phyloP scores from a whole-genome alignment of 2,113 vertebrate genomes.

The Bufo gargarizans region DNA sequence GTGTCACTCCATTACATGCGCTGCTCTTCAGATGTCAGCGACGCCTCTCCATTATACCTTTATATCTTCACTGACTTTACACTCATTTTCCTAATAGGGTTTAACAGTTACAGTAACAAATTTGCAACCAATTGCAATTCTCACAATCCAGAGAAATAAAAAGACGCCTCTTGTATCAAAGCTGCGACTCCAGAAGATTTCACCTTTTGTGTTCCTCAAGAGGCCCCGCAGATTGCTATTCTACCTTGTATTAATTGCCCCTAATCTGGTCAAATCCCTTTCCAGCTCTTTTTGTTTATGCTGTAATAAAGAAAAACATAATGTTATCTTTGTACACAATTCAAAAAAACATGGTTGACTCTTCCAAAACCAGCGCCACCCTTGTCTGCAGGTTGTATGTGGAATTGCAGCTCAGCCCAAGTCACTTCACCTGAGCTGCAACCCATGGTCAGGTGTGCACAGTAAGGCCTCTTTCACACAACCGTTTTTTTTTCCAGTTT shows the following conservation, averaged over 20 bases:
- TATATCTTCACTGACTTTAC: slow-evolving; percentile 19
- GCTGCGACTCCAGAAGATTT: background rate
- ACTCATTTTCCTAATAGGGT: slow-evolving; percentile 40
- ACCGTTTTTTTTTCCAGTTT: no score
- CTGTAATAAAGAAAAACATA: background rate
- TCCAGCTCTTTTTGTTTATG: background rate
- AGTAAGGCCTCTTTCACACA: no score
- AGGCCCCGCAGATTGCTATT: background rate
- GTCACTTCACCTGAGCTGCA: no score
- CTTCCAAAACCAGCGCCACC: no score
- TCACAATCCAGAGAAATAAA: background rate
- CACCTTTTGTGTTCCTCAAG: slow-evolving; percentile 15
- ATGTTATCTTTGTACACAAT: no score
- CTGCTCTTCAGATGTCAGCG: slow-evolving; percentile 17
- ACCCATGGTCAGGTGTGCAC: no score
- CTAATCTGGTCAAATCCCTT: background rate
- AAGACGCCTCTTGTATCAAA: background rate
- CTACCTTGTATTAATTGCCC: background rate
- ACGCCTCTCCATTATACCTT: background rate
- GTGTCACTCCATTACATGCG: slow-evolving; percentile 21
- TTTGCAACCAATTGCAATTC: slow-evolving; percentile 24
- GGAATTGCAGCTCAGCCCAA: no score
- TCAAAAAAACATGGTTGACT: no score
- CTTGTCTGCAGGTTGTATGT: no score
- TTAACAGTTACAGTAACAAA: slow-evolving; percentile 31